Percentiles rank a stretch among this genome's conserved stretches.
These are phyloP conservation scores for Tipula lateralis DNA, from an alignment of 2,888 invertebrate species.

Conservation along the genomic window DNA sequence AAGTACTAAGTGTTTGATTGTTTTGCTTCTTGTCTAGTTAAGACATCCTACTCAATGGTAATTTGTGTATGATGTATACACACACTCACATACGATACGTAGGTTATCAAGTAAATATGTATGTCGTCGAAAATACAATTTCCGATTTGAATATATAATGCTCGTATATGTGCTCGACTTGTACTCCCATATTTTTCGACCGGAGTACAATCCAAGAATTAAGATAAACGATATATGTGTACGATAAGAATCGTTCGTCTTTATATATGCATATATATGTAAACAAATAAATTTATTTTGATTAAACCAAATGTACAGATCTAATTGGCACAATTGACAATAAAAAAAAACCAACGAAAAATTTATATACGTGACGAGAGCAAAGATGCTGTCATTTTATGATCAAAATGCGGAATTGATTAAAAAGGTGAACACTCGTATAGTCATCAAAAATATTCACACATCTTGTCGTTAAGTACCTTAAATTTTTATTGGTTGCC, in stretches of 20 bases:
- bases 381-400: not conserved
- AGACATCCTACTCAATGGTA: constrained; percentile 2
- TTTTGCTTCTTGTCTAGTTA: constrained; percentile 3
- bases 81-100: not conserved
- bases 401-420: not conserved
- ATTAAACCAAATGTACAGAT: not conserved
- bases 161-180: too few species aligned
- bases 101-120: not conserved
- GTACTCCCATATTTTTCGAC: not conserved
- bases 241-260: not conserved
- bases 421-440: not conserved
- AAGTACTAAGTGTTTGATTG: not conserved
- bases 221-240: not conserved
- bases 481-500: not conserved
- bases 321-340: constrained; percentile 20
- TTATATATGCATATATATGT: not conserved
- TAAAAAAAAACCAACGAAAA: not conserved
- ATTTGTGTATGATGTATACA: not conserved
- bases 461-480: not conserved
- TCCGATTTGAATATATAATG: not conserved
- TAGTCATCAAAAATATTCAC: not conserved
- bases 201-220: not conserved
- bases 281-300: too few species aligned
- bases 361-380: not conserved
- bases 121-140: not conserved